These are phyloP conservation scores for Coccyzus lansbergi DNA, from an alignment of 2,797 vertebrate genomes.

Conservation along the genomic window DNA sequence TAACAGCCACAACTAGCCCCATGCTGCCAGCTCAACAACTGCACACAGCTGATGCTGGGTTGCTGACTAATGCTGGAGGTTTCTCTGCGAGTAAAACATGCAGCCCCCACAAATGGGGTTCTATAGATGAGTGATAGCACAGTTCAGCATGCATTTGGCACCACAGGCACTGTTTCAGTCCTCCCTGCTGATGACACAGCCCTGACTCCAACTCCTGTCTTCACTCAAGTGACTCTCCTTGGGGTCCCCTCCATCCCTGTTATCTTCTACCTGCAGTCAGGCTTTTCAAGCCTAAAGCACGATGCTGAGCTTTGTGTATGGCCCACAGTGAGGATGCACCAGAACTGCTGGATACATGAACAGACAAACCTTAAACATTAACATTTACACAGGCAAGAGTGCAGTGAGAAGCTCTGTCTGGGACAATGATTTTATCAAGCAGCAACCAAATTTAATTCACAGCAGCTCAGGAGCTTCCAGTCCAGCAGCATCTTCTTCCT, in stretches of 20 bases:
- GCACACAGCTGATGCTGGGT: neutral
- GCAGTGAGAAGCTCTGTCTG: neutral
- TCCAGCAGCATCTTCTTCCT: neutral
- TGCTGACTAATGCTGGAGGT: neutral
- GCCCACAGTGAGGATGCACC: neutral
- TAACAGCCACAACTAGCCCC: neutral
- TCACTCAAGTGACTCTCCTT: neutral
- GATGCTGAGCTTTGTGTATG: neutral
- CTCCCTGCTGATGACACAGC: neutral
- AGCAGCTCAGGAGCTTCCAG: neutral
- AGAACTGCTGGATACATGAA: neutral
- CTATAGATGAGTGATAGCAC: neutral
- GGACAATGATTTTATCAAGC: neutral
- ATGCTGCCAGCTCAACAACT: neutral
- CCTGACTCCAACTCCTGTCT: neutral
- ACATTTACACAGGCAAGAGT: neutral
- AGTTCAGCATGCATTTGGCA: neutral
- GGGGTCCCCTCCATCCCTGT: neutral
- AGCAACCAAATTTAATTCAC: neutral
- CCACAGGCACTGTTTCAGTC: neutral
- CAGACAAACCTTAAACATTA: neutral
- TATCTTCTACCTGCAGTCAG: neutral
- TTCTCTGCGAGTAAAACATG: neutral
- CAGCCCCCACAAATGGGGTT: fast-evolving
- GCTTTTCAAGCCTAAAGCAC: neutral